Base-by-base conservation (phyloP, 2,888 invertebrate genomes). In the Agrochola litura region DNA sequence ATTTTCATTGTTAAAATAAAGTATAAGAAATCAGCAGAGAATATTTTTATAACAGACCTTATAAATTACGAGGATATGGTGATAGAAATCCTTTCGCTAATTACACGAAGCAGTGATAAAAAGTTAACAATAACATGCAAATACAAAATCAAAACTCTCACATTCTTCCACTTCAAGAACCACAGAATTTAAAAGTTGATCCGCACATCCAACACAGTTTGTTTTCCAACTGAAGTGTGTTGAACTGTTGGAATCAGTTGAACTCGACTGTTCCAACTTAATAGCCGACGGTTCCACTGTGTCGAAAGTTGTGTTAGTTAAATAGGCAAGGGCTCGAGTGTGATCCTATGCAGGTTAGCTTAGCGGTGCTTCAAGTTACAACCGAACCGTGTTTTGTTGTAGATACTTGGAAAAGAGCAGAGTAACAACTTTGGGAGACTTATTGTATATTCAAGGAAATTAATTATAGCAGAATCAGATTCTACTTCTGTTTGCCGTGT, bases 201-300 rank as follows among this genome's bases (percentile, higher is more conserved):
- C 37, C 46, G 25, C 49, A 49, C 14, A 49, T 49, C 16, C 10
- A 54, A 54, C 52, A 60, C 54, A n/a, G 61, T 66, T 58, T 19
- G 16, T 58, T 73, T 70, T 73, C 69, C 46, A 67, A 52, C 58
- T 63, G 41, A 70, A 63, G 61, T 70, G 52, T 14, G 58, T 58
- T 56, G 52, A 56, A 68, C 49, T 64, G 63, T 54, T 71, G 43
- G 54, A 81, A 37, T 67, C 74, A 67, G 70, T 71, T 64, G 25
- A 52, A 66, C 63, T 68, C 37, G 49, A 60, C 43, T 22, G 16
- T 67, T 30, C 16, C 8, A 46, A 19, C 10, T 68, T 58, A 37
- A 14, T n/a, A 69, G 12, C 8, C 9, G 14, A 12, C 30, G 9
- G n/a, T 22, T 63, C 14, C 22, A 37, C 41, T 43, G 2, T 12